A percentile compares a stretch with the other conserved stretches of the same genome.
phyloP scores from a whole-genome alignment of 2,113 vertebrate species.

The Corythaixoides concolor region DNA sequence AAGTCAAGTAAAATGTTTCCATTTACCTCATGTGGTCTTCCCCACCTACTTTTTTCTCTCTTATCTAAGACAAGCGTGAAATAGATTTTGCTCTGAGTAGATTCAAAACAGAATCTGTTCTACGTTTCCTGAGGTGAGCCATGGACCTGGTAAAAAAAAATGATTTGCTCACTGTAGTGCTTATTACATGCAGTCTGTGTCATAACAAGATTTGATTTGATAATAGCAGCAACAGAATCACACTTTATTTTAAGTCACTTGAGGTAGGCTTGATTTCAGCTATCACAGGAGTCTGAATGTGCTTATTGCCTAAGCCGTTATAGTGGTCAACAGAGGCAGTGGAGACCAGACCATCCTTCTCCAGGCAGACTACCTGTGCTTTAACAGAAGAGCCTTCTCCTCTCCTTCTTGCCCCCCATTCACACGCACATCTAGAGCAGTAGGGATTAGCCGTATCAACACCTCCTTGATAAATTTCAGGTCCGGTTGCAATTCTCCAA shows the following conservation, averaged over 20 bases:
- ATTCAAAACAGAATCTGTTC: neutral
- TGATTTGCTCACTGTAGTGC: neutral
- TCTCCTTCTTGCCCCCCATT: neutral
- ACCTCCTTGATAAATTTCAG: conserved; percentile 56
- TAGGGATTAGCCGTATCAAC: neutral
- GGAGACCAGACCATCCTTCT: neutral
- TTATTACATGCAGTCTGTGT: neutral
- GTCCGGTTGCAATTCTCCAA: conserved; percentile 80
- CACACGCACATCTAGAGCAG: neutral
- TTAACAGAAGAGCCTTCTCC: neutral
- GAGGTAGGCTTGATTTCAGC: neutral
- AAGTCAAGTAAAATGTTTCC: neutral
- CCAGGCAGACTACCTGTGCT: neutral
- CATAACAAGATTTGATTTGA: neutral
- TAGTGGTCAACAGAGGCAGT: neutral
- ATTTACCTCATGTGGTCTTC: neutral
- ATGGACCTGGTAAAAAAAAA: neutral
- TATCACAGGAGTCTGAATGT: neutral
- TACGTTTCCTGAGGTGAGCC: neutral
- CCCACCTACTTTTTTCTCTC: neutral
- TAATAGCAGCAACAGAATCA: neutral
- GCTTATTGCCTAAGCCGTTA: neutral
- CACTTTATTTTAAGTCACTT: neutral
- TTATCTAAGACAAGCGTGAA: neutral
- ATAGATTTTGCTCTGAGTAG: neutral